These are phyloP conservation scores for Brevimyrus niger DNA, from an alignment of 2,113 vertebrate genomes.

Conservation along the genomic window DNA sequence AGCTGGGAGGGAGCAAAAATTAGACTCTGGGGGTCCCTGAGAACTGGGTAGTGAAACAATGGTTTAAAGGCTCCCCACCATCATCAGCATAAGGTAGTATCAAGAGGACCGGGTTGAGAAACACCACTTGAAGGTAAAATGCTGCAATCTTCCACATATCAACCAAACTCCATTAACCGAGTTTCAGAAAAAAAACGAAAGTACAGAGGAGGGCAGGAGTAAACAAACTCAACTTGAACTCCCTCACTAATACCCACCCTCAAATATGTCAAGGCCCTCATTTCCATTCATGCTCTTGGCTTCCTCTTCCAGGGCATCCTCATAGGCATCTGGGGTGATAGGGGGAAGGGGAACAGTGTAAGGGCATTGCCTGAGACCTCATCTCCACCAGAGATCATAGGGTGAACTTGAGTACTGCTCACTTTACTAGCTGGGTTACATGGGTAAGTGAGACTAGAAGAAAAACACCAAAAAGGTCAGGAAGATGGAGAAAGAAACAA, in stretches of 20 bases:
- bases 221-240: neutral
- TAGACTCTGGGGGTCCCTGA: neutral
- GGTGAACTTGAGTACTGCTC: neutral
- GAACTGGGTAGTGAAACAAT: neutral
- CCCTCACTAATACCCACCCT: slow-evolving; percentile 59
- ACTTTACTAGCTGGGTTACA: neutral
- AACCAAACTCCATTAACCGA: neutral
- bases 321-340: slow-evolving; percentile 62
- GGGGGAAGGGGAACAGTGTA: slow-evolving; percentile 21
- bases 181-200: neutral
- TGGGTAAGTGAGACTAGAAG: neutral
- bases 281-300: slow-evolving; percentile 76
- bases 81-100: neutral
- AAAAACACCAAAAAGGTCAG: neutral
- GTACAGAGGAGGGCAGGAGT: neutral
- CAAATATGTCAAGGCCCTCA: slow-evolving; percentile 81
- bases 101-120: neutral
- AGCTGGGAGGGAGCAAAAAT: neutral
- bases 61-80: neutral
- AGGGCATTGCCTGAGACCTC: neutral
- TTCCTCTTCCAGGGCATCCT: slow-evolving; percentile 71
- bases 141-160: neutral
- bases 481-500: neutral
- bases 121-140: neutral
- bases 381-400: neutral